phyloP scores from a whole-genome alignment of 53 echinoderm and acorn worm genomes.

The Patiria pectinifera region DNA sequence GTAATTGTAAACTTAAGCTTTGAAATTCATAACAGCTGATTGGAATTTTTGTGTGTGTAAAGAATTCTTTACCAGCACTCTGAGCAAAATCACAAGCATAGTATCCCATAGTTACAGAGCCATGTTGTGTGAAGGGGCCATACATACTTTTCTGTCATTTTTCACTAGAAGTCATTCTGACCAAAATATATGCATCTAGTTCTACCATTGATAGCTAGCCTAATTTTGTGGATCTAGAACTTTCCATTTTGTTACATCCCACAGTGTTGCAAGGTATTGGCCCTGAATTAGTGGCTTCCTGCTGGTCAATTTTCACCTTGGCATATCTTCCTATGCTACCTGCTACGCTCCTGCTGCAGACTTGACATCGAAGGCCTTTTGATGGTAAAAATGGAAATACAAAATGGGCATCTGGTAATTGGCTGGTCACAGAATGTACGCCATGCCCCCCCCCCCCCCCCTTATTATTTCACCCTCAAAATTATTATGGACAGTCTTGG shows the following conservation, averaged over 20 bases:
- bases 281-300: conserved; percentile 42
- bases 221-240: neutral
- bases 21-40: too few relatives aligned
- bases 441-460: too few relatives aligned
- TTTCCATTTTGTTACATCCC: neutral
- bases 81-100: too few relatives aligned
- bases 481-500: neutral
- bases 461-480: neutral
- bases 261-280: conserved; percentile 40
- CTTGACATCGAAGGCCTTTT: conserved; percentile 19
- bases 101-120: too few relatives aligned
- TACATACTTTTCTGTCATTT: neutral
- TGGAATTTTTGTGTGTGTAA: too few relatives aligned
- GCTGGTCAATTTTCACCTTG: conserved; percentile 25
- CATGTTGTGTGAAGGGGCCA: too few relatives aligned
- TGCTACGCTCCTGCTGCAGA: neutral
- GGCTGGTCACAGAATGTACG: too few relatives aligned
- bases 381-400: neutral
- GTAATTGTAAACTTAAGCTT: too few relatives aligned
- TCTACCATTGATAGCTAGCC: neutral
- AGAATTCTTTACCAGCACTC: too few relatives aligned
- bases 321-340: conserved; percentile 20
- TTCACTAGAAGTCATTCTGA: neutral
- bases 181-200: neutral
- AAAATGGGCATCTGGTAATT: neutral